phyloP scores from a whole-genome alignment of 2,888 invertebrate species.

The Drosophila borealis region DNA sequence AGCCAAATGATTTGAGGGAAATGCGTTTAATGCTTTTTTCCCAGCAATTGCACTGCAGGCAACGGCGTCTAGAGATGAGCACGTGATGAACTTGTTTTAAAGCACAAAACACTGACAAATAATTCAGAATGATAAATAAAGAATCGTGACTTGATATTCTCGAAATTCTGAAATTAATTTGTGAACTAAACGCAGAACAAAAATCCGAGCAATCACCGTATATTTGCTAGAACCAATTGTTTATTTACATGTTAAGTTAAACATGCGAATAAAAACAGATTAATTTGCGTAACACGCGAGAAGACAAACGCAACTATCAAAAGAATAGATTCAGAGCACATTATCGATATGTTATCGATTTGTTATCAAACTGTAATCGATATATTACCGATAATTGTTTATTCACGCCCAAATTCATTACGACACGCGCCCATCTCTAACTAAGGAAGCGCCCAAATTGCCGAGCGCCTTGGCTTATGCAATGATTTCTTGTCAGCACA shows the following conservation, averaged over 20 bases:
- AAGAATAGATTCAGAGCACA: neutral
- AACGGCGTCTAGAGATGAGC: conserved; percentile 1
- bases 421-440: neutral
- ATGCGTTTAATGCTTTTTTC: conserved; percentile 52
- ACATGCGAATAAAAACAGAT: no score
- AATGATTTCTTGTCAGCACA: conserved; percentile 4
- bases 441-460: neutral
- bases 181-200: no score
- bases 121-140: no score
- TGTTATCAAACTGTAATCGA: neutral
- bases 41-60: conserved; percentile 1
- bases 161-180: no score
- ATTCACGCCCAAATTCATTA: neutral
- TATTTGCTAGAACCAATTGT: no score
- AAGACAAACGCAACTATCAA: neutral
- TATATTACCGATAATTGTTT: neutral
- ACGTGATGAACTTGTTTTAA: neutral
- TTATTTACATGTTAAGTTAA: no score
- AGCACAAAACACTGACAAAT: neutral
- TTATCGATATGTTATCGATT: neutral
- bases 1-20: conserved; percentile 57
- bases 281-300: no score
- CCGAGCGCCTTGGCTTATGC: neutral
- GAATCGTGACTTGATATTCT: no score
- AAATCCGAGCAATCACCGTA: neutral